Conservation (phyloP, 2,113 vertebrate species). For the Struthio camelus region DNA sequence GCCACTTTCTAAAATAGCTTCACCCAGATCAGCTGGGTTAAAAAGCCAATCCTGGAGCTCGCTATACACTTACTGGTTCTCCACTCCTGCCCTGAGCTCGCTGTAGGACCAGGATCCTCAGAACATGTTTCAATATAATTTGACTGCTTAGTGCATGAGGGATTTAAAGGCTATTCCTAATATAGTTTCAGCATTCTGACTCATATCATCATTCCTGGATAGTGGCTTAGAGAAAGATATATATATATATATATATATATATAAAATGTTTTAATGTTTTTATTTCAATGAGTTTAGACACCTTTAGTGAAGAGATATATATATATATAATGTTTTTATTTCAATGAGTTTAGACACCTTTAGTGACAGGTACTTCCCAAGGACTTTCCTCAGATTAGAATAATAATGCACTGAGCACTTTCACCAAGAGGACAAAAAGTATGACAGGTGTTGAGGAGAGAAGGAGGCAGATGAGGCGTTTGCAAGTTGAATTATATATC, state of each 20-base stretch:
- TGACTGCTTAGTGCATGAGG: not conserved
- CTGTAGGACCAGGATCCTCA: not conserved
- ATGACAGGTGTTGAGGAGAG: constrained; percentile 10
- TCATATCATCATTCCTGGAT: not conserved
- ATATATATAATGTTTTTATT: not conserved
- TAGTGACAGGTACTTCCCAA: not conserved
- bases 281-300: not conserved
- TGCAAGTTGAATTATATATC: constrained; percentile 39
- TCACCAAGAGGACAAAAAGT: not conserved
- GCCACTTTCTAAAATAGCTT: not conserved
- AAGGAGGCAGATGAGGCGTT: not conserved
- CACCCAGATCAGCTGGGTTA: not conserved
- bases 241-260: too few relatives aligned
- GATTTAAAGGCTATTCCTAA: not conserved
- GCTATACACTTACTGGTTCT: not conserved
- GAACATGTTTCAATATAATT: not conserved
- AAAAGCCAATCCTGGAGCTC: not conserved
- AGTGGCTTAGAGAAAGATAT: not conserved
- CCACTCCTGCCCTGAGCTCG: fast-evolving
- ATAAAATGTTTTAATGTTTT: too few relatives aligned
- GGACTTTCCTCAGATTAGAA: not conserved
- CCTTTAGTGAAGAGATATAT: not conserved
- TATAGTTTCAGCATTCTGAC: not conserved
- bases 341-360: not conserved
- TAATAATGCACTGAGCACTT: constrained; percentile 6